These are phyloP conservation scores for Sminthurinus signatus DNA, from an alignment of 1,140 invertebrate species.

Conservation along the genomic window DNA sequence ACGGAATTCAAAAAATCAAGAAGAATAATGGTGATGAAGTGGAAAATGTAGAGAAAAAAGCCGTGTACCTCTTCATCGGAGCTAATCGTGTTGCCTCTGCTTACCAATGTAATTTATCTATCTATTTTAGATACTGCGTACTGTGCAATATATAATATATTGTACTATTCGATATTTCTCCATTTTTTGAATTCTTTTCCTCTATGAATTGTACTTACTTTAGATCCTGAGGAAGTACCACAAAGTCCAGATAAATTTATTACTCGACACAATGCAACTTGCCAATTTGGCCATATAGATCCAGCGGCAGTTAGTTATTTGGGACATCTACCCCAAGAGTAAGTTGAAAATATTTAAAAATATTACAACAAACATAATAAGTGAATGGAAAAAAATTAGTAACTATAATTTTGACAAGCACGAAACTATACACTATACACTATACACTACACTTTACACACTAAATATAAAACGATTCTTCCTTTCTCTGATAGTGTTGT, in stretches of 20 bases:
- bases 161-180: not conserved
- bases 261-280: conserved; percentile 66
- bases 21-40: not conserved
- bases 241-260: conserved; percentile 54
- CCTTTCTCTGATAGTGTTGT: too few relatives aligned
- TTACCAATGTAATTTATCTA: conserved; percentile 59
- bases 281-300: conserved; percentile 68
- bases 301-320: conserved; percentile 68
- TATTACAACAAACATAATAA: too few relatives aligned
- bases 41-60: conserved; percentile 8
- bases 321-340: conserved; percentile 85
- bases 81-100: conserved; percentile 64
- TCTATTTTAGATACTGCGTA: too few relatives aligned
- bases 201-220: too few relatives aligned
- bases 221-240: conserved; percentile 43
- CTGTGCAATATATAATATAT: too few relatives aligned
- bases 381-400: too few relatives aligned
- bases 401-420: too few relatives aligned
- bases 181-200: too few relatives aligned
- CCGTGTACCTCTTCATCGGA: conserved; percentile 55
- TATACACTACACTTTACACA: too few relatives aligned
- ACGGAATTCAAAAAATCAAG: not conserved
- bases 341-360: too few relatives aligned
- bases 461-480: too few relatives aligned
- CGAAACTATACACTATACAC: too few relatives aligned